Base-by-base conservation (phyloP, 35 echinoderm and acorn worm genomes). In the Apostichopus parvimensis region DNA sequence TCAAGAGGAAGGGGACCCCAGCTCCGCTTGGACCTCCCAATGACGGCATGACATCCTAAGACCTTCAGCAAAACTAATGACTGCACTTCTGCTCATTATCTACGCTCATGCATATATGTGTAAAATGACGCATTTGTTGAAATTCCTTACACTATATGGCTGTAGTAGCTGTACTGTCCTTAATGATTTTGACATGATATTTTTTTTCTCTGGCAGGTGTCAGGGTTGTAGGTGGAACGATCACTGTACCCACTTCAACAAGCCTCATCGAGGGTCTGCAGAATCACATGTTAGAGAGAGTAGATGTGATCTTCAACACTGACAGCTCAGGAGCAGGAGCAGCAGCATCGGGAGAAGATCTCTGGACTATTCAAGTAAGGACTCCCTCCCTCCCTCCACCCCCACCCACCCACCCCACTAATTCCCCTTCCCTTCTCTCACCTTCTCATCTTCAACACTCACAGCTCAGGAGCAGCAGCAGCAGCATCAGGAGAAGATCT, bases 351-450 rank as follows among this genome's bases (percentile, higher is more conserved):
- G 86, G 86, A 72, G 18, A 54, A 8, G 86, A 68, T 9, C 86
- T 88, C 6, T 88, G 86, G 86, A 88, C 62, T 15, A 60, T 88
- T 6, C 7, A 25, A 64, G 86, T 88, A 54, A 73, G 62, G 5
- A 9, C 11, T 7, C 7, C 11, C 7, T 60, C 7, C 11, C 7
- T 60, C 6, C 11, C 7, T 60, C 6, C 6, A 60, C 6, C 6
- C 58, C 7, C 58, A 12, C 58, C 58, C 11, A 34, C 28, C 28
- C 28, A 34, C 28, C 28, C 28, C 28, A 34, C 28, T 34, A 25
- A 25, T 25, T 34, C 28, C 28, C 28, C 28, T 34, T 34, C 28
- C 28, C 28, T 34, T 34, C 28, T 34, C 28, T 34, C 28, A 34
- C 28, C 28, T 34, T 34, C 28, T 34, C 28, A 28, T 62, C 8